Percentiles rank a stretch among this genome's conserved stretches.
These are phyloP conservation scores for Dunckerocampus dactyliophorus DNA, from an alignment of 2,113 vertebrate species.

Conservation along the genomic window DNA sequence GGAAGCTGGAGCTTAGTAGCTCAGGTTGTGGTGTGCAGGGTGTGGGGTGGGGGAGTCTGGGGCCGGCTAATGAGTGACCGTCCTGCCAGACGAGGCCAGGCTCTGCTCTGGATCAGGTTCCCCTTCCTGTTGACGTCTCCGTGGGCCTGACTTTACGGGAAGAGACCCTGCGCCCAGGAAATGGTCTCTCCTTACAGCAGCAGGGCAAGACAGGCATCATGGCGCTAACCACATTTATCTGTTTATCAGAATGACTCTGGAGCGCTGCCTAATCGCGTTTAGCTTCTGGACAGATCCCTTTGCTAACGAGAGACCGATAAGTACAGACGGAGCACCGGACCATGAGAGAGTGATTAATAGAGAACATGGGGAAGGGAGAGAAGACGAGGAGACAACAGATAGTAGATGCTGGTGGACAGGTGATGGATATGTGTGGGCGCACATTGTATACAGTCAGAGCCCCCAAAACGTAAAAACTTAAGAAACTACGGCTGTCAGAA, in stretches of 20 bases:
- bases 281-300: slow-evolving; percentile 70
- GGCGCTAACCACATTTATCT: slow-evolving; percentile 78
- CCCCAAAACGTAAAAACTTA: neutral
- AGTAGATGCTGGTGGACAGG: slow-evolving; percentile 30
- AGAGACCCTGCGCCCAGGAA: slow-evolving; percentile 77
- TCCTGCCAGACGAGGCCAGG: slow-evolving; percentile 63
- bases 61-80: slow-evolving; percentile 69
- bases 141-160: slow-evolving; percentile 74
- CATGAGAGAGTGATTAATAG: slow-evolving; percentile 57
- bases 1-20: slow-evolving; percentile 19
- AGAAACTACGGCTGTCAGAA: no score
- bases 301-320: slow-evolving; percentile 72
- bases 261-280: slow-evolving; percentile 75
- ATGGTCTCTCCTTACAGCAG: slow-evolving; percentile 75
- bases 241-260: slow-evolving; percentile 79
- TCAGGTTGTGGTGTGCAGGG: slow-evolving; percentile 22
- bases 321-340: slow-evolving; percentile 57
- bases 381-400: slow-evolving; percentile 22
- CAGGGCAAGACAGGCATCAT: slow-evolving; percentile 58
- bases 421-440: neutral
- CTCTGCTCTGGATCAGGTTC: slow-evolving; percentile 76
- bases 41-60: slow-evolving; percentile 51
- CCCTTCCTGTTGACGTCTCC: slow-evolving; percentile 79
- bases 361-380: slow-evolving; percentile 11
- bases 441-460: neutral